Evolutionary conservation across 2,797 vertebrate species (phyloP).

Genomic region (Phrynocephalus guinanensis): DNA sequence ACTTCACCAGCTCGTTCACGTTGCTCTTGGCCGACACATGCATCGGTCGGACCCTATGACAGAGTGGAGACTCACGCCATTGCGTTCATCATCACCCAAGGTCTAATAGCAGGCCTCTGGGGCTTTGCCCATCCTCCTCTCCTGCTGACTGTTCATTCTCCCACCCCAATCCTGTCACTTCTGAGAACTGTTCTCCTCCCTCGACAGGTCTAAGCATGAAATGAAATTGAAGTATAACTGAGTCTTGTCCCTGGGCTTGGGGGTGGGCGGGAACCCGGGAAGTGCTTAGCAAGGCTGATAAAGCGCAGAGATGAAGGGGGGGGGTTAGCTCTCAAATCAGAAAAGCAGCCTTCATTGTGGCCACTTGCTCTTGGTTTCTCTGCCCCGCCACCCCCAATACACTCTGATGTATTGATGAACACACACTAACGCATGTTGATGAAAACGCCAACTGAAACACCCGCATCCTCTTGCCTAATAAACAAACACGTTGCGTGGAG

Average conservation of each 20-base stretch:
- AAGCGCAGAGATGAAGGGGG: neutral
- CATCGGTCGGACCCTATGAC: neutral
- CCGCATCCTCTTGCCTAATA: neutral
- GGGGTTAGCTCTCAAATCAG: neutral
- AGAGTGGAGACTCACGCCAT: neutral
- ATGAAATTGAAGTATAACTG: slow-evolving; percentile 31
- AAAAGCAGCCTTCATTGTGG: neutral
- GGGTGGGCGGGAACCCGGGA: neutral
- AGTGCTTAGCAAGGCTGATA: slow-evolving; percentile 3
- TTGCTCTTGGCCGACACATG: neutral
- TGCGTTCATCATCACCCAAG: neutral
- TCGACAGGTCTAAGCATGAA: slow-evolving; percentile 41
- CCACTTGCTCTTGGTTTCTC: no score
- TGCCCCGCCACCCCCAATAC: no score
- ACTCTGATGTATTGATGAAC: neutral
- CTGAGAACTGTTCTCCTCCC: slow-evolving; percentile 17
- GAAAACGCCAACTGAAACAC: neutral
- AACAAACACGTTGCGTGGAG: neutral
- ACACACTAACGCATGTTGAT: neutral
- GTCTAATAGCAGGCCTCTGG: neutral
- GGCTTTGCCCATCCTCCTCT: neutral
- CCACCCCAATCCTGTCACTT: neutral
- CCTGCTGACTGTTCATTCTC: neutral
- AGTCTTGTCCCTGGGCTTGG: slow-evolving; percentile 19
- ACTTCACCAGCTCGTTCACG: neutral